phyloP scores from a whole-genome alignment of 2,113 vertebrate species.

The Cebus imitator region DNA sequence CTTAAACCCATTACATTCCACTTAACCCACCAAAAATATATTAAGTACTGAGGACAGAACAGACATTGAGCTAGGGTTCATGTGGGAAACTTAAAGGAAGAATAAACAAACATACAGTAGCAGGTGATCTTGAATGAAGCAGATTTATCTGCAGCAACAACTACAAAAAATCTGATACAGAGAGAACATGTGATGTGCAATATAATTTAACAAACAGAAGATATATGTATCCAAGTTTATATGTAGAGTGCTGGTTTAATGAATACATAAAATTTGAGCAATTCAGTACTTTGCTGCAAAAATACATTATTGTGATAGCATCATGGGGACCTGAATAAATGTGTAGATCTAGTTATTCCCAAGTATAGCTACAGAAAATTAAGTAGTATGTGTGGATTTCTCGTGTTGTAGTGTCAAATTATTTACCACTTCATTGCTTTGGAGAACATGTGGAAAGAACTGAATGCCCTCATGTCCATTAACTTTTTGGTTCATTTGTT shows the following conservation, averaged over 20 bases:
- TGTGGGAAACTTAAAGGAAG: not conserved
- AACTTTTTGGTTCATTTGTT: not conserved
- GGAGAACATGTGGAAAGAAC: not conserved
- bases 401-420: not conserved
- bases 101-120: not conserved
- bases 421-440: not conserved
- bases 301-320: not conserved
- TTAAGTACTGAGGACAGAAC: not conserved
- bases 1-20: not conserved
- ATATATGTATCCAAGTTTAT: not conserved
- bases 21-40: not conserved
- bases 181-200: not conserved
- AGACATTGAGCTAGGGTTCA: not conserved
- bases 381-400: not conserved
- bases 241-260: not conserved
- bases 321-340: not conserved
- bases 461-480: not conserved
- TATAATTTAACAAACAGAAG: not conserved
- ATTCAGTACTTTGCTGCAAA: conserved; percentile 16
- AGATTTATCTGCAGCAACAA: not conserved
- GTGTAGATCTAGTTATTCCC: not conserved
- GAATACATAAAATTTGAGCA: not conserved
- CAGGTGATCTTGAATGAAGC: not conserved
- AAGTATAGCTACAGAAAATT: not conserved
- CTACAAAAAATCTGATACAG: not conserved